These are phyloP conservation scores for Orthosia gothica DNA, from an alignment of 2,888 invertebrate genomes.

Conservation along the genomic window DNA sequence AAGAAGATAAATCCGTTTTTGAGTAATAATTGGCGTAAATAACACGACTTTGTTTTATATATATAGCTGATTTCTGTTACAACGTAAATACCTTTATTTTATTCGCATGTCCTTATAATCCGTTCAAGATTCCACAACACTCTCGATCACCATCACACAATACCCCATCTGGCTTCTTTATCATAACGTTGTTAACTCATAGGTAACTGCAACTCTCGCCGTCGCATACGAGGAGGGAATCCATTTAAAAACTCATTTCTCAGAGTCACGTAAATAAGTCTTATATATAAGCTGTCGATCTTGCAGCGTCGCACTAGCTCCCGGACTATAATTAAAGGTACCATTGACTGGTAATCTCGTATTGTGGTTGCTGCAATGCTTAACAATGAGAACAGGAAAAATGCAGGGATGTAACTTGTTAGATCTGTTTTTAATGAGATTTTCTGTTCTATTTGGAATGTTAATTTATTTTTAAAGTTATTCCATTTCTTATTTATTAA, in stretches of 20 bases:
- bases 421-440: slow-evolving; percentile 26
- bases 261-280: slow-evolving; percentile 82
- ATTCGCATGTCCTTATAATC: neutral
- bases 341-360: slow-evolving; percentile 36
- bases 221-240: slow-evolving; percentile 77
- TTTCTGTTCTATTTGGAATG: neutral
- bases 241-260: slow-evolving; percentile 87
- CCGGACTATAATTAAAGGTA: slow-evolving; percentile 18
- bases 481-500: neutral
- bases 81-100: no score
- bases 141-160: slow-evolving; percentile 30
- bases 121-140: neutral
- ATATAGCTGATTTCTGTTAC: no score
- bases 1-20: no score
- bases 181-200: slow-evolving; percentile 37
- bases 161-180: slow-evolving; percentile 6
- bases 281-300: slow-evolving; percentile 83
- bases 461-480: neutral
- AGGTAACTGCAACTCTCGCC: slow-evolving; percentile 33
- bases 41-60: no score
- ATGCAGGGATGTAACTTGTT: slow-evolving; percentile 12
- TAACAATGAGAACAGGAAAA: slow-evolving; percentile 38
- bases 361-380: slow-evolving; percentile 34
- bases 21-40: no score
- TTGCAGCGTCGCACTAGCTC: slow-evolving; percentile 40